These are phyloP conservation scores for Naja naja DNA, from an alignment of 2,113 vertebrate genomes.

Conservation along the genomic window DNA sequence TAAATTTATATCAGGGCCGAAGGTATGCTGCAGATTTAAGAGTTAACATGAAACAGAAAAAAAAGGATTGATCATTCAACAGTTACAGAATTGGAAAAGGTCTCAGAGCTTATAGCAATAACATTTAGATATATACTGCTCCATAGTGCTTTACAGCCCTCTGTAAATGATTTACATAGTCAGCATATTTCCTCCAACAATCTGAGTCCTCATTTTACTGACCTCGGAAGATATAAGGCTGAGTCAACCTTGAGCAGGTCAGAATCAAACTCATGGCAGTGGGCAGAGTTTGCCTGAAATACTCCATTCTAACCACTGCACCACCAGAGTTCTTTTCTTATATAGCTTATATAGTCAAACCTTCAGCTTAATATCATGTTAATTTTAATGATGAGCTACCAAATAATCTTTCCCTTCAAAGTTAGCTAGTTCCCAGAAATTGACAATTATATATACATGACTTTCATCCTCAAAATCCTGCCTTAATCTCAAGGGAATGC, in stretches of 20 bases:
- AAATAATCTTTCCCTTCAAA: background rate
- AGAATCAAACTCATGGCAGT: too few relatives aligned
- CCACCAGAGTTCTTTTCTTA: too few relatives aligned
- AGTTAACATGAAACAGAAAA: background rate
- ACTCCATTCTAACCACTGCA: too few relatives aligned
- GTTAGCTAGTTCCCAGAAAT: background rate
- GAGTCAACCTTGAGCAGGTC: too few relatives aligned
- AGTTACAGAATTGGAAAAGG: background rate
- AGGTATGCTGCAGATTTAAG: background rate
- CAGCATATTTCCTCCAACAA: too few relatives aligned
- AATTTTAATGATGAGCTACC: background rate
- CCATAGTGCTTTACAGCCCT: too few relatives aligned
- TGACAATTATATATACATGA: background rate
- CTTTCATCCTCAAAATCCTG: background rate
- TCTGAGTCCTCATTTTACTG: too few relatives aligned
- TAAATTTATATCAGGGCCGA: background rate
- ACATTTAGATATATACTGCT: too few relatives aligned
- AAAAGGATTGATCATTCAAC: background rate
- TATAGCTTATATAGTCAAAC: background rate
- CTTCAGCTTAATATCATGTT: background rate
- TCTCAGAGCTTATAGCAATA: background rate
- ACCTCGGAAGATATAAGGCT: too few relatives aligned
- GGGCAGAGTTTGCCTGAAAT: too few relatives aligned
- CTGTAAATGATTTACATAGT: too few relatives aligned
- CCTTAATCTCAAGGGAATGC: too few relatives aligned